A percentile compares a stretch with the other conserved stretches of the same genome.
phyloP scores from a whole-genome alignment of 2,797 vertebrate genomes.

The Galaxias olidus region DNA sequence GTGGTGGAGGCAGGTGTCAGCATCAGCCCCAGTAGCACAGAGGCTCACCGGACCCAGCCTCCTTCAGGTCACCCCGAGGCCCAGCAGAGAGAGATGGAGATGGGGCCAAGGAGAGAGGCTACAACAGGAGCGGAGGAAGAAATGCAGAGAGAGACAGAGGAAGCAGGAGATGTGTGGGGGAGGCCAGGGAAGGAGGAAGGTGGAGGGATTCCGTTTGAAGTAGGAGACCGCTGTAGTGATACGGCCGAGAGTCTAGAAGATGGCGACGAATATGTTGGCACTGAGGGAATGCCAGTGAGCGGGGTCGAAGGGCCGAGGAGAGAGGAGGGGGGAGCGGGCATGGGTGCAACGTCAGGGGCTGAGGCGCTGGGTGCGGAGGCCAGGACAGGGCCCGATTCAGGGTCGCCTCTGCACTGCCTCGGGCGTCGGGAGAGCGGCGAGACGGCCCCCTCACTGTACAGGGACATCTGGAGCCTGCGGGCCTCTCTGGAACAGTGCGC shows the following conservation, averaged over 20 bases:
- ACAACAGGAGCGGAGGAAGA: constrained; percentile 24
- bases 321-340: neutral
- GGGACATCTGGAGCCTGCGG: constrained; percentile 94
- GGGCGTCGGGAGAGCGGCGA: constrained; percentile 69
- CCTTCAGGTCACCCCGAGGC: constrained; percentile 14
- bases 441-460: constrained; percentile 78
- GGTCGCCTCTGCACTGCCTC: constrained; percentile 52
- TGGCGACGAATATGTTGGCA: constrained; percentile 4
- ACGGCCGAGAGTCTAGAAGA: constrained; percentile 27
- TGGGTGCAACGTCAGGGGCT: neutral
- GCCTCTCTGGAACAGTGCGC: constrained; percentile 92
- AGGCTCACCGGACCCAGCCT: constrained; percentile 29
- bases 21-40: constrained; percentile 35
- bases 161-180: neutral
- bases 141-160: neutral
- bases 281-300: neutral
- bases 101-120: constrained; percentile 20
- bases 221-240: constrained; percentile 22
- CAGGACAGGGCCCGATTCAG: constrained; percentile 50
- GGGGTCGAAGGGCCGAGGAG: neutral
- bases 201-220: constrained; percentile 47
- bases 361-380: constrained; percentile 44
- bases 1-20: constrained; percentile 60
- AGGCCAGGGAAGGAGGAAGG: constrained; percentile 20
- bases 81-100: constrained; percentile 34